These are phyloP conservation scores for Polylopha cassiicola DNA, from an alignment of 2,888 invertebrate species.

Conservation along the genomic window DNA sequence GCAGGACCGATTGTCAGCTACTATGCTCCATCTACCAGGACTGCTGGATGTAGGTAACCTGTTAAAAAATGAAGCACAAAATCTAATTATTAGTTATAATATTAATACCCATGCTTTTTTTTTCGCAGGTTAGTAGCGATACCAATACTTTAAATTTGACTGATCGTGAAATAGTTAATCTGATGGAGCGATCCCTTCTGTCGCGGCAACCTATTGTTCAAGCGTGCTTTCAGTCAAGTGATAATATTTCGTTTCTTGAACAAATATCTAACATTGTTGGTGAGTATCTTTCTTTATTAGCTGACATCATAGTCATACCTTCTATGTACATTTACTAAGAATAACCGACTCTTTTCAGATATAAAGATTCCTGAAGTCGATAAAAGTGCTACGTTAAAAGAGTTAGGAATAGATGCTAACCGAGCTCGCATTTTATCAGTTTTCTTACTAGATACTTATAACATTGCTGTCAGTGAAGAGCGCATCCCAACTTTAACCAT, in stretches of 20 bases:
- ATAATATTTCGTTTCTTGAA: neutral
- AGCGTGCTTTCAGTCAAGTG: neutral
- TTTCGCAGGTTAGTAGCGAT: too few species aligned
- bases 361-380: slow-evolving; percentile 1
- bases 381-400: slow-evolving; percentile 17
- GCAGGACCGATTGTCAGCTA: slow-evolving; percentile 8
- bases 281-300: too few species aligned
- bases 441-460: slow-evolving; percentile 24
- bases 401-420: slow-evolving; percentile 26
- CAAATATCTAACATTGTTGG: slow-evolving; percentile 9
- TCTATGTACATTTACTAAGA: neutral
- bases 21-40: slow-evolving; percentile 2
- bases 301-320: too few species aligned
- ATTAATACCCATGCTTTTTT: too few species aligned
- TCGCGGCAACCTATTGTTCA: slow-evolving; percentile 6
- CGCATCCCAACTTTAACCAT: slow-evolving; percentile 26
- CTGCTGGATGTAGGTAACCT: slow-evolving; percentile 3
- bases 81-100: too few species aligned
- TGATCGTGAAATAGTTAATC: too few species aligned
- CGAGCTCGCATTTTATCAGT: slow-evolving; percentile 22
- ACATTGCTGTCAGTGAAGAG: slow-evolving; percentile 24
- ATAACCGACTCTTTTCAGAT: slow-evolving; percentile 9
- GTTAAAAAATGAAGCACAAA: neutral
- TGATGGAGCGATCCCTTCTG: slow-evolving; percentile 3
- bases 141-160: too few species aligned